Base-by-base conservation (phyloP, 1,140 invertebrate genomes). In the Apocrypta bakeri region DNA sequence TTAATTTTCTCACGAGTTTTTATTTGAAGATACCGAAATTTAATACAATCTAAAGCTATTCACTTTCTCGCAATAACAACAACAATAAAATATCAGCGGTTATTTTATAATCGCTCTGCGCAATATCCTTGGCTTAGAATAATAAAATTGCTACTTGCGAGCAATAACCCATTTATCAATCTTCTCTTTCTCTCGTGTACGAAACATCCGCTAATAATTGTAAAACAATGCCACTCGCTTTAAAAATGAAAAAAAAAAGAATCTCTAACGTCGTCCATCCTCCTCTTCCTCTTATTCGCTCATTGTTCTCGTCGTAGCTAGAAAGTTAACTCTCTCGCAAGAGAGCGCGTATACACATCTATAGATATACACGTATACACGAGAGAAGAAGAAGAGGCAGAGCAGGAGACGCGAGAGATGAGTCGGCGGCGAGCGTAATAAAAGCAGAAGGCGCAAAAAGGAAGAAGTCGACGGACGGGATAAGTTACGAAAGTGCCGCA, bases 341-440 rank as follows among this genome's bases (percentile, higher is more conserved):
- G n/a, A n/a, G n/a, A n/a, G n/a, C n/a, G n/a, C n/a, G n/a, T n/a
- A n/a, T n/a, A n/a, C n/a, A n/a, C n/a, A n/a, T n/a, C n/a, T n/a
- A n/a, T n/a, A n/a, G n/a, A n/a, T n/a, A 25, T 25, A 24, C 24
- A 24, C 63, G 56, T 21, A n/a, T 61, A 61, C 17, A 17, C 24
- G 27, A 66, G 37, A n/a, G 33, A 17, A 14, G 63, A 73, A 64
- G 42, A 37, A 37, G 33, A 37, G 33, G 33, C 2, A 8, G 27
- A 66, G 24, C 17, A 31, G 64, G 72, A 69, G 81, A 72, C 82
- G 68, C 64, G 85, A 61, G 82, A 85, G 80, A 86, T 81, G 85
- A 83, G 83, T 81, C 61, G 61, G 56, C 82, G 79, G 48, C 84
- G 76, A 80, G 80, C 77, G 73, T 85, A 85, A 85, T 85, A 74